These are phyloP conservation scores for Nyctibius bracteatus DNA, from an alignment of 2,113 vertebrate species.

Conservation along the genomic window DNA sequence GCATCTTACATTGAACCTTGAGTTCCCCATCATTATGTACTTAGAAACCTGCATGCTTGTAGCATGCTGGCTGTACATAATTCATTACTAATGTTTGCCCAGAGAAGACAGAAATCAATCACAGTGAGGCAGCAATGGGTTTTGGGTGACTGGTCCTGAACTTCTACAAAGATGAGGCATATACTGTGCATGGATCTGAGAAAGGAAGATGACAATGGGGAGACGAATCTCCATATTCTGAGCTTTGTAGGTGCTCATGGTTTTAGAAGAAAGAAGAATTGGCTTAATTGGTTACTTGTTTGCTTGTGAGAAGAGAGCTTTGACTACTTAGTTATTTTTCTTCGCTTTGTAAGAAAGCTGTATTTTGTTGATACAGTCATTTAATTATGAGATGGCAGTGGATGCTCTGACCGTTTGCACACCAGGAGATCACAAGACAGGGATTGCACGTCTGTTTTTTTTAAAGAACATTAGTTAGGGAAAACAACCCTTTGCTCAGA, in stretches of 20 bases:
- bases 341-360: neutral
- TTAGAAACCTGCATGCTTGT: neutral
- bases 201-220: neutral
- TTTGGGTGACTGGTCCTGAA: neutral
- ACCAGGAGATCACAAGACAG: neutral
- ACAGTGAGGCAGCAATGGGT: neutral
- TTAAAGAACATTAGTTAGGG: neutral
- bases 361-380: neutral
- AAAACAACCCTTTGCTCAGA: neutral
- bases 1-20: neutral
- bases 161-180: neutral
- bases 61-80: neutral
- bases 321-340: neutral
- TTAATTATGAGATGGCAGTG: neutral
- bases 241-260: neutral
- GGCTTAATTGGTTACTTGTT: neutral
- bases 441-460: neutral
- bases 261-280: neutral
- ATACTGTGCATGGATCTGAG: accelerated
- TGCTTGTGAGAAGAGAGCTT: neutral
- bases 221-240: neutral
- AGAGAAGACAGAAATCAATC: neutral
- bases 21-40: accelerated
- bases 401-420: neutral
- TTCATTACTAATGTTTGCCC: neutral